Evolutionary conservation across 2,113 vertebrate genomes (phyloP).

Genomic region (Psammodynastes pulverulentus): DNA sequence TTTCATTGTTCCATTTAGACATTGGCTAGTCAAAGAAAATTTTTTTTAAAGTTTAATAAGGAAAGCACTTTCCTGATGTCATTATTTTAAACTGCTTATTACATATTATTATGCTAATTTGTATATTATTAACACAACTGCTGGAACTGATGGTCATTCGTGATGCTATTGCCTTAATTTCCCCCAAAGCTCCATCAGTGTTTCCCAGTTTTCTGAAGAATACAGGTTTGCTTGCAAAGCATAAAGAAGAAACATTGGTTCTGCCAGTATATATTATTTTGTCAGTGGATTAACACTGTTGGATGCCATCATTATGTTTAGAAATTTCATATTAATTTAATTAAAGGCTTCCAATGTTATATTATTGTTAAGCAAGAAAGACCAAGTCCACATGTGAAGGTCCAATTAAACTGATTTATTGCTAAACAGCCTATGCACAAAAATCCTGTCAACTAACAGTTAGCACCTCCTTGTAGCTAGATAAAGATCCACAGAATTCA

Average conservation of each 20-base stretch:
- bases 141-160: background rate
- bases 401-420: too few relatives aligned
- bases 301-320: background rate
- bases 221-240: background rate
- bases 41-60: background rate
- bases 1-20: conserved; percentile 76
- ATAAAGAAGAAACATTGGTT: background rate
- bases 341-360: background rate
- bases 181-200: background rate
- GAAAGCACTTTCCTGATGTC: background rate
- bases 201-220: background rate
- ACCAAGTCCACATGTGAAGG: too few relatives aligned
- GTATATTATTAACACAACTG: background rate
- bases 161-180: background rate
- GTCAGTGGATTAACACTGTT: background rate
- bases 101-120: background rate
- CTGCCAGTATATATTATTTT: background rate
- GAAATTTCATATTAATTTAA: background rate
- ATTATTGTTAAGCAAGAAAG: background rate
- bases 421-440: too few relatives aligned
- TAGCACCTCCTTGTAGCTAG: too few relatives aligned
- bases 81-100: background rate
- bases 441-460: too few relatives aligned
- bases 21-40: conserved; percentile 64
- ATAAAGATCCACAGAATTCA: too few relatives aligned